Evolutionary conservation across 2,797 vertebrate genomes (phyloP).

Genomic region (Taeniopygia guttata): DNA sequence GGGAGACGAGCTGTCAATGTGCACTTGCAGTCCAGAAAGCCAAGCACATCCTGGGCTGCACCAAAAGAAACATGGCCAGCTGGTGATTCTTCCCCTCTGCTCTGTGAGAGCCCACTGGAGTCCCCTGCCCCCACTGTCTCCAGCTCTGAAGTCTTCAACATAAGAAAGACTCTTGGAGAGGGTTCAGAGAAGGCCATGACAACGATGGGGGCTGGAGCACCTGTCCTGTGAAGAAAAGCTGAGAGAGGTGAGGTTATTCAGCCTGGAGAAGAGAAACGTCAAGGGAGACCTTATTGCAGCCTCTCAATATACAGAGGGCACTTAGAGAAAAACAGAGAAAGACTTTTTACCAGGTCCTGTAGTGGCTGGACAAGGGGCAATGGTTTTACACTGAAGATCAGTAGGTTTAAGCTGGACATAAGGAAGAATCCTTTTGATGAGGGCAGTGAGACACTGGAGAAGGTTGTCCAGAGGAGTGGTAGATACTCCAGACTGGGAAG

Average conservation of each 20-base stretch:
- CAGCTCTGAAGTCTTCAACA: background rate
- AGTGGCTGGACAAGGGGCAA: background rate
- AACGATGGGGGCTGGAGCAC: no score
- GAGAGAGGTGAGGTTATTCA: background rate
- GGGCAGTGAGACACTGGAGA: background rate
- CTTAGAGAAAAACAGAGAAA: background rate
- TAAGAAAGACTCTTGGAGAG: background rate
- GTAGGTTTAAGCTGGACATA: background rate
- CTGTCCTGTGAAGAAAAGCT: background rate
- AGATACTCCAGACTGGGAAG: fast-evolving
- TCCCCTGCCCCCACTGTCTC: background rate
- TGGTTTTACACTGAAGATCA: background rate
- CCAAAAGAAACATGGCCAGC: background rate
- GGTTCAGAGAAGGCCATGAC: background rate
- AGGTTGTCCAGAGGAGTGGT: background rate
- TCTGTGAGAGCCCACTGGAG: background rate
- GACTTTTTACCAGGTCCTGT: background rate
- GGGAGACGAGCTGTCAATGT: background rate
- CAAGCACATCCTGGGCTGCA: background rate
- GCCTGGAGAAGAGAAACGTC: background rate
- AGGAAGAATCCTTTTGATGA: background rate
- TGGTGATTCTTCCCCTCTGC: background rate
- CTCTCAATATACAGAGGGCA: fast-evolving
- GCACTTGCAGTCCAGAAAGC: background rate
- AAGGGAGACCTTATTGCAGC: background rate